phyloP scores from a whole-genome alignment of 2,797 vertebrate species.

The Buceros bicornis region DNA sequence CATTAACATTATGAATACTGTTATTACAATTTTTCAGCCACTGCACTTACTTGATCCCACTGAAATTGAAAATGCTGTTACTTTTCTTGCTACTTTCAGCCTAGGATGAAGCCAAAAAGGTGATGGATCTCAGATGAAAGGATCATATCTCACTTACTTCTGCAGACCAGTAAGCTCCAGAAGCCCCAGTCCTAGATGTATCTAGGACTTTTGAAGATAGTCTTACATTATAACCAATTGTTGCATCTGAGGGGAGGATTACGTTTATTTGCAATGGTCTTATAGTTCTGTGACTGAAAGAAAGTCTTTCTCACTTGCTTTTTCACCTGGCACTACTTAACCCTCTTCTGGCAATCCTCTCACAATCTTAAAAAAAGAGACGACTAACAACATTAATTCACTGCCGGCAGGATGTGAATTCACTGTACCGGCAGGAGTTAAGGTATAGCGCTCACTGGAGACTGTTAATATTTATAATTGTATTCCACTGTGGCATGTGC shows the following conservation, averaged over 20 bases:
- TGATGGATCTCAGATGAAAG: background rate
- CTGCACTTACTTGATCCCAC: background rate
- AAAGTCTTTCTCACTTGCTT: background rate
- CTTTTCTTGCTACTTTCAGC: background rate
- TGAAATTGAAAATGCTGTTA: background rate
- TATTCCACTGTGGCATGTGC: background rate
- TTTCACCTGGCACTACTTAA: background rate
- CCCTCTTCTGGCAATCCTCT: background rate
- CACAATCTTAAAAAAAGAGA: background rate
- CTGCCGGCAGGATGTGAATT: background rate
- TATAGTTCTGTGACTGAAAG: background rate
- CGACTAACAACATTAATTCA: background rate
- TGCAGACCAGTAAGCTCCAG: background rate
- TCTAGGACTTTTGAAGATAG: background rate
- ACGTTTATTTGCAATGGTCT: background rate
- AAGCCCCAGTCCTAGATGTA: background rate
- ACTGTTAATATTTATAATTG: constrained; percentile 18
- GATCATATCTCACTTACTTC: background rate
- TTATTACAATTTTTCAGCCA: background rate
- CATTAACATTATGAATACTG: background rate
- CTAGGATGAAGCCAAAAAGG: background rate
- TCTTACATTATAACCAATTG: background rate
- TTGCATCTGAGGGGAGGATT: background rate
- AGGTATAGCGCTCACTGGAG: background rate
- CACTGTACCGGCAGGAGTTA: background rate